A percentile compares a stretch with the other conserved stretches of the same genome.
Conservation (phyloP, 2,888 invertebrate species). For the Latrodectus elegans region DNA sequence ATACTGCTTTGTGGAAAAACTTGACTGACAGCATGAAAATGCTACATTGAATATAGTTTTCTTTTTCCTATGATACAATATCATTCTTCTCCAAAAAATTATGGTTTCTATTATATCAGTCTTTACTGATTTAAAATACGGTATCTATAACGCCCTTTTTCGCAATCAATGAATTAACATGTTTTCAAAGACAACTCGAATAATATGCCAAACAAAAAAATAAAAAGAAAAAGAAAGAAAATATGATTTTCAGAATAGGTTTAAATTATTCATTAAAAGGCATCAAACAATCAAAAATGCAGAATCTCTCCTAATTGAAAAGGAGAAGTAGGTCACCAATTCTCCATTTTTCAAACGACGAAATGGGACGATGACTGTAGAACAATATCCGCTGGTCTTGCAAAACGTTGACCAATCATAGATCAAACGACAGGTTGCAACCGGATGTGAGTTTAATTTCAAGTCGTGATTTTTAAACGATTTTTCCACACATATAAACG, state of each 20-base stretch:
- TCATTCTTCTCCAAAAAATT: no score
- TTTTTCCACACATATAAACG: not conserved
- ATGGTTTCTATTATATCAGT: no score
- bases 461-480: not conserved
- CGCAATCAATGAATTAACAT: no score
- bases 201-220: not conserved
- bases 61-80: no score
- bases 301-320: not conserved
- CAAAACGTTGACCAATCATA: not conserved
- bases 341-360: not conserved
- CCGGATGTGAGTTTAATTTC: not conserved
- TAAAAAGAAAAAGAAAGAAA: not conserved
- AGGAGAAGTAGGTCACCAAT: not conserved
- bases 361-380: not conserved
- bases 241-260: not conserved
- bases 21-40: no score
- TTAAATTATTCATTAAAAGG: not conserved
- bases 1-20: no score
- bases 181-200: not conserved
- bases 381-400: not conserved
- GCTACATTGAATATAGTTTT: no score
- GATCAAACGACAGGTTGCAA: not conserved
- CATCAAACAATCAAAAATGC: constrained; percentile 5
- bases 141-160: no score
- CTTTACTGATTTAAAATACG: no score